These are phyloP conservation scores for Puma concolor DNA, from an alignment of 2,113 vertebrate genomes.

Conservation along the genomic window DNA sequence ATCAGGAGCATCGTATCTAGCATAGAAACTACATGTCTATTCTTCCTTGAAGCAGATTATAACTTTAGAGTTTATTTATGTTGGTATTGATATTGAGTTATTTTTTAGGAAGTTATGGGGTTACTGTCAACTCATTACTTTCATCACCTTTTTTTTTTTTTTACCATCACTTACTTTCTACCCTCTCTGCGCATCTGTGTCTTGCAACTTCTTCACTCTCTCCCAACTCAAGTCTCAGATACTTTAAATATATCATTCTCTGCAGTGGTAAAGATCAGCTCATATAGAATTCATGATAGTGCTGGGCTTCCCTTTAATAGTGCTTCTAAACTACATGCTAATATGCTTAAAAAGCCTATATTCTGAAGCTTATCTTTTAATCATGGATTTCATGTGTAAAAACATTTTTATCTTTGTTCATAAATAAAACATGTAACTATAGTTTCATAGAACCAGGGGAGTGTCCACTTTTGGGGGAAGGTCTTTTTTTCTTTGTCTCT, in stretches of 20 bases:
- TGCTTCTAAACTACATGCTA: background rate
- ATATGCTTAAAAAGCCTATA: background rate
- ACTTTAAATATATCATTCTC: background rate
- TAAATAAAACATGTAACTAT: background rate
- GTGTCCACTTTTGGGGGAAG: background rate
- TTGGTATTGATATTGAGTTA: background rate
- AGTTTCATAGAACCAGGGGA: background rate
- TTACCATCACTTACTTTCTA: background rate
- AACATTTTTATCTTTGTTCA: background rate
- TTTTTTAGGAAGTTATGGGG: background rate
- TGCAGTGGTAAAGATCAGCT: background rate
- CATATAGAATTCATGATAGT: background rate
- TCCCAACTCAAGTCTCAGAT: background rate
- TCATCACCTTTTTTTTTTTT: background rate
- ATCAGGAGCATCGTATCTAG: background rate
- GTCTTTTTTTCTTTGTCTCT: background rate
- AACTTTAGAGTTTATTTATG: background rate
- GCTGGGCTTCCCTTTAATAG: background rate
- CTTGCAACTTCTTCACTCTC: background rate
- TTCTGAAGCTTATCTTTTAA: background rate
- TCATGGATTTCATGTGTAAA: background rate
- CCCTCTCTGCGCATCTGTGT: background rate
- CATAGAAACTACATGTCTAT: background rate
- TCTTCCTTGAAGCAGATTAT: background rate
- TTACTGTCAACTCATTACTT: background rate